These are phyloP conservation scores for Pyrgus malvae DNA, from an alignment of 2,888 invertebrate species.

Conservation along the genomic window DNA sequence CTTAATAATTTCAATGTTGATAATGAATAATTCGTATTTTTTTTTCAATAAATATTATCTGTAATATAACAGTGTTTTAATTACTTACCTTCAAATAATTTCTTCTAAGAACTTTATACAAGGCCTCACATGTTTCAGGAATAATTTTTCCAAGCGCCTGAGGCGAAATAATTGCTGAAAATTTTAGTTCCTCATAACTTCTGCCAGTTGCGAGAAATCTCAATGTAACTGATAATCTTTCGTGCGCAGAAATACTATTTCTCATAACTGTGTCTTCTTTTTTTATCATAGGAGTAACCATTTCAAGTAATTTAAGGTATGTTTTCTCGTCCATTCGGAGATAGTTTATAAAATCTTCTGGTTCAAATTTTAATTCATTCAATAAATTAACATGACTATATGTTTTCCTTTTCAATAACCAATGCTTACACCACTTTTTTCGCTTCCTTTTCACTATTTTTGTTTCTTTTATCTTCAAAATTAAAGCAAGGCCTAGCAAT, in stretches of 20 bases:
- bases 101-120: not conserved
- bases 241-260: constrained; percentile 31
- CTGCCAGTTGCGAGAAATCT: constrained; percentile 34
- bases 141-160: not conserved
- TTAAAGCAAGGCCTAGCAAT: constrained; percentile 30
- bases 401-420: not conserved
- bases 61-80: constrained; percentile 24
- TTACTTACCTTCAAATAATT: constrained; percentile 8
- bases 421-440: not conserved
- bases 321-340: not conserved
- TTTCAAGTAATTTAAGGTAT: not conserved
- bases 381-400: not conserved
- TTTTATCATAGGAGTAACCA: constrained; percentile 27
- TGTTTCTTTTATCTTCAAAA: constrained; percentile 27
- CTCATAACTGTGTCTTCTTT: constrained; percentile 31
- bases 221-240: constrained; percentile 33
- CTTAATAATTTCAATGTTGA: too few species aligned
- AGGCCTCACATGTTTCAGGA: not conserved
- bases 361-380: not conserved
- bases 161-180: constrained; percentile 28
- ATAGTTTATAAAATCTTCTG: not conserved
- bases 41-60: constrained; percentile 19
- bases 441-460: not conserved
- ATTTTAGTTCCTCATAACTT: constrained; percentile 31
- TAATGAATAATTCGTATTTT: too few species aligned